Base-by-base conservation (phyloP, 2,888 invertebrate genomes). In the Xestia c-nigrum region DNA sequence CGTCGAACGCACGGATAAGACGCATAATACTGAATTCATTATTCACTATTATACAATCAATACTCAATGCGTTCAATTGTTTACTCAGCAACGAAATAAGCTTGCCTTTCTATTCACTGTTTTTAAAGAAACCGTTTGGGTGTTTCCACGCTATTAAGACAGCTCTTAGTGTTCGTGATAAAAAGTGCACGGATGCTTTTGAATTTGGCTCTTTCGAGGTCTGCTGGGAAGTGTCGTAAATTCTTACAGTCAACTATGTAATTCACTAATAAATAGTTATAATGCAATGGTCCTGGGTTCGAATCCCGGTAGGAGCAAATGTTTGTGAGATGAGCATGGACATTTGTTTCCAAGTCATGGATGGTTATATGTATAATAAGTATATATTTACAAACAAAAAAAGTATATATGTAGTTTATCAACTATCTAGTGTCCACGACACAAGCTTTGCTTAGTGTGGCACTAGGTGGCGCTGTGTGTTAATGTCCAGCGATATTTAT, bases 1-100 rank as follows among this genome's bases (percentile, higher is more conserved):
- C 76, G 78, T 79, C 76, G 78, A 77, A 78, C 76, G 73, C 68
- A 74, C 65, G 85, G 83, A 78, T 82, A 86, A 86, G 78, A 73
- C 80, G 78, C 80, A 84, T 81, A 83, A 82, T 85, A 70, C 65
- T 74, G 75, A 69, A 89, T 85, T 86, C 87, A 87, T 88, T 86
- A 86, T 88, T 88, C 86, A 79, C 69, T 85, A 70, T 76, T 80
- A 78, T 67, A 76, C 76, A 80, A 81, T 80, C 75, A 83, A 70
- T 84, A 55, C 71, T 65, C 66, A 75, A 70, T 72, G 52, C 76
- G 65, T 75, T 59, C 47, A 78, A 55, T 78, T 70, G 79, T 73
- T 73, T 63, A 73, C 52, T 83, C 57, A 66, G 72, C 55, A 66
- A 76, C 31, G 19, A 61, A 76, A 72, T 61, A 65, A 63, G 38